phyloP scores from a whole-genome alignment of 2,797 vertebrate genomes.

The Pitangus sulphuratus region DNA sequence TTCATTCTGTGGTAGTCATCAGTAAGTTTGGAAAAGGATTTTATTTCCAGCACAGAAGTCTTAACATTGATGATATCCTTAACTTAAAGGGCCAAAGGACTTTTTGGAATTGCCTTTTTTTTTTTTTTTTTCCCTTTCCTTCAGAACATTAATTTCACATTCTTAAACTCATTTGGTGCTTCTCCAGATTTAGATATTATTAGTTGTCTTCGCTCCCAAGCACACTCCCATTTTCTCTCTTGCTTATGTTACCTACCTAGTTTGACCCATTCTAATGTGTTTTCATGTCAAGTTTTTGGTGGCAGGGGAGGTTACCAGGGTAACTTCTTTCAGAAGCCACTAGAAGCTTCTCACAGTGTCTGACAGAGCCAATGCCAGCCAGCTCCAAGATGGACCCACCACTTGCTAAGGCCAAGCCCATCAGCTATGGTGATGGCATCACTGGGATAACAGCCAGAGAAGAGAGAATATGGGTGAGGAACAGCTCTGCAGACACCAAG shows the following conservation, averaged over 20 bases:
- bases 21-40: neutral
- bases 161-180: neutral
- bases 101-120: neutral
- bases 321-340: neutral
- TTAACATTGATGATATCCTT: neutral
- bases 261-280: neutral
- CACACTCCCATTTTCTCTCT: neutral
- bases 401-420: neutral
- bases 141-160: neutral
- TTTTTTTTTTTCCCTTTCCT: neutral
- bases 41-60: neutral
- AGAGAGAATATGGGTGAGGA: neutral
- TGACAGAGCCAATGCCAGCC: rapidly evolving
- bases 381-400: neutral
- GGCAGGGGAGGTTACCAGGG: too few relatives aligned
- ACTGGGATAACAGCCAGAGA: neutral
- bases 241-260: neutral
- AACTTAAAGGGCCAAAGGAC: neutral
- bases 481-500: neutral
- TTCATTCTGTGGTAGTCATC: neutral
- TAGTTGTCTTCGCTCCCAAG: neutral
- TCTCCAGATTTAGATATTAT: rapidly evolving
- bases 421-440: rapidly evolving
- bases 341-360: rapidly evolving
- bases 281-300: neutral